These are phyloP conservation scores for Eupithecia inturbata DNA, from an alignment of 2,888 invertebrate species.

Conservation along the genomic window DNA sequence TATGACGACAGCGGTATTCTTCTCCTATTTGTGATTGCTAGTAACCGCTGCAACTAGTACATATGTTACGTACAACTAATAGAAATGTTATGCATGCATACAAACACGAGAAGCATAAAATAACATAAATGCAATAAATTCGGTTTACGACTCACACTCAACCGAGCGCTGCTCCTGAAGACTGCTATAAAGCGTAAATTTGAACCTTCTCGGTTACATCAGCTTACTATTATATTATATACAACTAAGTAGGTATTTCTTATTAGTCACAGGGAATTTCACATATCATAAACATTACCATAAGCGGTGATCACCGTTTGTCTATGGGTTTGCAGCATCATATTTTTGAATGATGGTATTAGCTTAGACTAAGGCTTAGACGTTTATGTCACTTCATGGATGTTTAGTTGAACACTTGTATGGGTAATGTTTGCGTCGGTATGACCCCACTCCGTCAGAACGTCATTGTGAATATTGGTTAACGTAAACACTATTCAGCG, in stretches of 20 bases:
- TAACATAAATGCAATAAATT: slow-evolving; percentile 24
- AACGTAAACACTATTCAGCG: not conserved
- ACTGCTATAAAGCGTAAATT: not conserved
- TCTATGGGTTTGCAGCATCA: not conserved
- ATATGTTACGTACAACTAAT: not conserved
- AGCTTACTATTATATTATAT: not conserved
- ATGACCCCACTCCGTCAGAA: not conserved
- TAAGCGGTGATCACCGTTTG: not conserved
- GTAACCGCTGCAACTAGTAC: not conserved
- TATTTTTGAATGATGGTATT: not conserved
- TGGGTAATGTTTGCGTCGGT: not conserved
- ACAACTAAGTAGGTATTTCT: not conserved
- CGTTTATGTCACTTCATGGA: not conserved
- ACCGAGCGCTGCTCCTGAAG: not conserved
- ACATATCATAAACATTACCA: not conserved
- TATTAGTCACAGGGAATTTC: not conserved
- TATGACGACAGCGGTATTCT: not conserved
- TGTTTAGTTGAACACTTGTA: not conserved
- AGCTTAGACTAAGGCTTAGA: not conserved
- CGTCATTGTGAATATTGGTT: not conserved
- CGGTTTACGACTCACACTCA: slow-evolving; percentile 17
- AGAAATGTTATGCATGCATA: slow-evolving; percentile 9
- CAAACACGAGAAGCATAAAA: slow-evolving; percentile 24
- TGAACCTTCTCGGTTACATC: not conserved
- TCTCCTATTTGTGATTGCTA: not conserved